Evolutionary conservation across 2,797 vertebrate genomes (phyloP), one percentile per base, ranked within the genome.

Genomic region (Sebastes diploproa): DNA sequence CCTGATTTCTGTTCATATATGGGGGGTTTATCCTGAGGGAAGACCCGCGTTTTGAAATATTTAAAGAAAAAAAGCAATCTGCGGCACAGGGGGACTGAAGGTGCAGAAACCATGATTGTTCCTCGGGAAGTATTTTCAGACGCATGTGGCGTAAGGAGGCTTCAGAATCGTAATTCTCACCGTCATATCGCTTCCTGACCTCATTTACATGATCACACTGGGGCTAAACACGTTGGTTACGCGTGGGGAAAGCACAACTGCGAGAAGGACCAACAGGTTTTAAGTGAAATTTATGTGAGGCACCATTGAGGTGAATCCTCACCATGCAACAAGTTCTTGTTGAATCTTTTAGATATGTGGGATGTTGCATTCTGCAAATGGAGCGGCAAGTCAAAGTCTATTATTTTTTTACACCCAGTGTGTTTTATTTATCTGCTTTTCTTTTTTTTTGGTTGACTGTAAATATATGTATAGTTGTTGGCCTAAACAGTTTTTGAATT

Each of bases 91-190:
- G 69, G 64, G 82, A 36, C 27, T 79, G 68, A 80, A 72, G 50
- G 62, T 85, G 58, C 62, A 83, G 66, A 71, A 77, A 52, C 32
- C 63, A 23, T 77, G 72, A 77, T 81, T 87, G 81, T 89, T 89
- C 76, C 83, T 14, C 5, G 29, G 69, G 79, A 89, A 90, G 69
- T 87, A 66, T 87, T 87, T 83, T 83, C 59, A 77, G 80, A 72
- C 11, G 1, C 77, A 79, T 73, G 20, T 54, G 67, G 74, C 9
- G 20, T 86, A 73, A 52, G 14, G 7, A 77, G 73, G 64, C 50
- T 79, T 84, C 56, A 68, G 60, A 79, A 75, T 82, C 72, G 54
- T 52, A 77, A 72, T 54, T 78, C 36, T 71, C n/a, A n/a, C 23
- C 42, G 6, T 82, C 46, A 69, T 77, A 38, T 72, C 59, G 60